Conservation (phyloP, 2,113 vertebrate species). For the Panthera tigris region DNA sequence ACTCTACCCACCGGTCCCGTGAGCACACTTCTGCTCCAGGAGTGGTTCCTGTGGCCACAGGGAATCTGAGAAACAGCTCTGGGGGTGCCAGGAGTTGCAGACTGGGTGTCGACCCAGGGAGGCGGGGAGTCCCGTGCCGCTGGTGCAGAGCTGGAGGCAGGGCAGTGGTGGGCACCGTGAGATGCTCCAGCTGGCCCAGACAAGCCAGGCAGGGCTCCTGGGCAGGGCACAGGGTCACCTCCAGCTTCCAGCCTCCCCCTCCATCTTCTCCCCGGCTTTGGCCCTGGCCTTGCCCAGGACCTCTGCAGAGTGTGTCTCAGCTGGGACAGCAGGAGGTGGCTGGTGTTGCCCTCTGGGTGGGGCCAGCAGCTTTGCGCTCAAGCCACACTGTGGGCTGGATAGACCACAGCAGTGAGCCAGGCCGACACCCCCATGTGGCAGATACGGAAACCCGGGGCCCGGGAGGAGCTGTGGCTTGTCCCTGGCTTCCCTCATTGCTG, state of each 20-base stretch:
- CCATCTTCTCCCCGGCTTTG: not conserved
- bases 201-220: not conserved
- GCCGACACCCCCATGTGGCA: not conserved
- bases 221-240: not conserved
- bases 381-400: not conserved
- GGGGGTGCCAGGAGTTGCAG: not conserved
- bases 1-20: not conserved
- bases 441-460: not conserved
- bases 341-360: not conserved
- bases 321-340: not conserved
- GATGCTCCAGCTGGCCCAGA: not conserved
- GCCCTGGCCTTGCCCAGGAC: not conserved
- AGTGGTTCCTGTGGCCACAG: not conserved
- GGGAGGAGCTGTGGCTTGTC: not conserved
- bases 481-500: not conserved
- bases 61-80: not conserved
- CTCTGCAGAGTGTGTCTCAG: accelerated
- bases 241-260: not conserved
- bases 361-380: not conserved
- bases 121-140: not conserved
- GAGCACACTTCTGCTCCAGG: not conserved
- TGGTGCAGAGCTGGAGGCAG: not conserved
- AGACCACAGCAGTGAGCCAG: not conserved
- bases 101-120: not conserved
- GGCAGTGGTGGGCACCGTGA: not conserved